phyloP scores from a whole-genome alignment of 2,113 vertebrate species.

The Puffinus mauretanicus region DNA sequence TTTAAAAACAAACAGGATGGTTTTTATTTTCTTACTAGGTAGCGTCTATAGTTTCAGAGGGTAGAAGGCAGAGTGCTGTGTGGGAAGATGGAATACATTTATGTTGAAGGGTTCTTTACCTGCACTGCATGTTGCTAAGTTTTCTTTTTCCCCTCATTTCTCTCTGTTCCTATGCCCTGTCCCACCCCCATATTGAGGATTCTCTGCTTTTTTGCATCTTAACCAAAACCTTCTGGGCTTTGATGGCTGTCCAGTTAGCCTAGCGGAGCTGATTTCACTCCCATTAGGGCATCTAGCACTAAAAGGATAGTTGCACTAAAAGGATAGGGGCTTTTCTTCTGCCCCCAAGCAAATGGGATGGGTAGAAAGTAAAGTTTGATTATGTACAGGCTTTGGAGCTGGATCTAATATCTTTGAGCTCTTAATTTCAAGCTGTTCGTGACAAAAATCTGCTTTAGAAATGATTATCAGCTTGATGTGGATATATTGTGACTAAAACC shows the following conservation, averaged over 20 bases:
- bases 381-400: background rate
- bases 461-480: background rate
- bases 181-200: background rate
- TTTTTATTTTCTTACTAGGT: background rate
- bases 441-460: background rate
- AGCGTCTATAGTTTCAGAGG: background rate
- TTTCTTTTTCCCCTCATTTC: background rate
- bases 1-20: background rate
- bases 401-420: background rate
- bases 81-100: background rate
- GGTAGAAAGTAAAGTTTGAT: background rate
- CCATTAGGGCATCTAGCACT: background rate
- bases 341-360: background rate
- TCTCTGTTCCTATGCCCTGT: background rate
- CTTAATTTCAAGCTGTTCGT: background rate
- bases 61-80: background rate
- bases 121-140: background rate
- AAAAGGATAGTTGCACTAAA: background rate
- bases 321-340: background rate
- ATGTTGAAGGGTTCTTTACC: background rate
- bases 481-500: background rate
- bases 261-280: background rate
- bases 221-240: background rate
- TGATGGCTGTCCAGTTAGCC: background rate
- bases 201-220: background rate